Base-by-base conservation (phyloP, 2,113 vertebrate genomes). In the Rhabdornis inornatus region DNA sequence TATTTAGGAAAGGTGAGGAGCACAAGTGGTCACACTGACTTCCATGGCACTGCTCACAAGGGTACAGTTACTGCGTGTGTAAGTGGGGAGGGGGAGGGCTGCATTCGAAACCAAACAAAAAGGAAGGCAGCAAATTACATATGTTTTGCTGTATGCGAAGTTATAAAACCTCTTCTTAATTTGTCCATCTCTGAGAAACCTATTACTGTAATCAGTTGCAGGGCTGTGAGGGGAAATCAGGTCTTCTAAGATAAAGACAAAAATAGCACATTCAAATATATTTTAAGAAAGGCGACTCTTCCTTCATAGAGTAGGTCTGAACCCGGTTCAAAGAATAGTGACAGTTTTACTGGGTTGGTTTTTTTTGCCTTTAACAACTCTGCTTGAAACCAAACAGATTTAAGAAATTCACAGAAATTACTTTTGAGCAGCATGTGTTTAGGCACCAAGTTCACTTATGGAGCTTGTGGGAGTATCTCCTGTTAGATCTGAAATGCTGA, bases 181-280 rank as follows among this genome's bases (percentile, higher is more conserved):
- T 78, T 87, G 72, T 50, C 80, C 17, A 2, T 37, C 76, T 77
- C 86, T 69, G 80, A 87, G 76, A 93, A 94, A 61, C 30, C 30
- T 93, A 90, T 90, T 96, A 74, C 27, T 93, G 72, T 89, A 87
- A 94, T 89, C 92, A 92, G 22, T 84, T 91, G 83, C 22, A 12
- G 72, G 69, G 57, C 83, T 89, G 65, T 82, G 61, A 94, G 94
- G 94, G 94, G 94, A 97, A 97, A 96, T 92, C 33, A 11, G 76
- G 83, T 92, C 93, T 93, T 96, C 85, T 93, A 94, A 95, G 93
- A 96, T 92, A 94, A 94, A 92, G 93, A 57, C 49, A 33, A 79
- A 95, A 96, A 92, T 94, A 96, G 92, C n/a, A 10, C 90, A 35
- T 83, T 96, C 52, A 90, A 90, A 90, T 96, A 21, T 87, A 89